Base-by-base conservation (phyloP, 2,797 vertebrate species). In the Poliocrania exsul region DNA sequence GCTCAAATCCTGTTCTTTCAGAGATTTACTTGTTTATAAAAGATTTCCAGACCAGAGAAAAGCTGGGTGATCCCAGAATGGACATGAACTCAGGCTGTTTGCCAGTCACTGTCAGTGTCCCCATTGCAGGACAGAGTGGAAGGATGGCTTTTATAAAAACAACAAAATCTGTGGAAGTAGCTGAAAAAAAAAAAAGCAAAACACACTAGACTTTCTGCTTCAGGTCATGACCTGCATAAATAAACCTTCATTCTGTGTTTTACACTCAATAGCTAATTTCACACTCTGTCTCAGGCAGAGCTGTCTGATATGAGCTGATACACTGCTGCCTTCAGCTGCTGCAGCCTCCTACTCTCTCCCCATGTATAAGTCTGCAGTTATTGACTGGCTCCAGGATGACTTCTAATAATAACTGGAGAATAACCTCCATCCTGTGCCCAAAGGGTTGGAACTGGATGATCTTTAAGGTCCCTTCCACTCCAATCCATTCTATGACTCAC, bases 201-300 rank as follows among this genome's bases (percentile, higher is more conserved):
- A 50, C 49, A 49, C 26, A 61, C 4, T 11, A 37, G 25, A 29
- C 69, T 92, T 90, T 88, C 58, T 75, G 15, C 42, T 92, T 38
- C 50, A 58, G 69, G 73, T 92, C 46, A 60, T 51, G 71, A 85
- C 64, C 79, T 56, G 56, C 87, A 83, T 69, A 46, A 83, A 69
- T 47, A 38, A 38, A 31, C 9, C 10, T 72, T 57, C 19, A 42
- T 28, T 61, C 29, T 44, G 42, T 81, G 73, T 83, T 93, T 90
- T 81, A 84, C 88, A 90, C 83, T 94, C 95, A 81, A 88, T 96
- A 95, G 77, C 31, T 96, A 90, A 93, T 96, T 92, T 96, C 90
- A 84, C 95, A 95, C 77, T 81, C 50, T 83, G 69, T 95, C 51
- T 74, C 66, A 38, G 80, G 42, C 77, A 78, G 66, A 21, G 29